A percentile compares a stretch with the other conserved stretches of the same genome.
Evolutionary conservation across 1,140 invertebrate species (phyloP).

Genomic region (Ylistrum balloti): DNA sequence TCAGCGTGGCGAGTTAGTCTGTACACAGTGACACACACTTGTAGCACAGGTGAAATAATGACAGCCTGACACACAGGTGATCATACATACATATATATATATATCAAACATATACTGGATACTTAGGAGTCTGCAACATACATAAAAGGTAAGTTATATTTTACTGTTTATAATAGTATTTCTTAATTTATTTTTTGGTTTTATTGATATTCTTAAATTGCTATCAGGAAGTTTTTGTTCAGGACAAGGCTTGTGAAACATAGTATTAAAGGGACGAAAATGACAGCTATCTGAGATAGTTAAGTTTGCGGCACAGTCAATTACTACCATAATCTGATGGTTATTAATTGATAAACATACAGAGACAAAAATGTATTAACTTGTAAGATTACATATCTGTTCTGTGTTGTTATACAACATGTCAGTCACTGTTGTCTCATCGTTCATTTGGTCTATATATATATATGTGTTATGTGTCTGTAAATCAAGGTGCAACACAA

Average conservation of each 20-base stretch:
- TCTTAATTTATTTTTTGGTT: not conserved
- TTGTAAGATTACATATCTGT: too few species aligned
- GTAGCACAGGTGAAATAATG: constrained; percentile 18
- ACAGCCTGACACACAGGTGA: constrained; percentile 1
- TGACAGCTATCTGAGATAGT: not conserved
- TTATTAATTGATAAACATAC: too few species aligned
- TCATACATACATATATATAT: not conserved
- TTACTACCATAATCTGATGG: too few species aligned
- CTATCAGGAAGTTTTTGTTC: not conserved
- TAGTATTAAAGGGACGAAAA: constrained; percentile 9
- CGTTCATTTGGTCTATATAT: too few species aligned
- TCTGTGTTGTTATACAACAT: too few species aligned
- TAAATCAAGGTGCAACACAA: too few species aligned
- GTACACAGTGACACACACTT: constrained; percentile 29
- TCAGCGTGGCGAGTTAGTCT: constrained; percentile 31
- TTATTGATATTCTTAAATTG: not conserved
- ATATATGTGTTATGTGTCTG: too few species aligned
- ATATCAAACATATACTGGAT: not conserved
- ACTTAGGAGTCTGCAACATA: not conserved
- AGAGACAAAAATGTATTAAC: too few species aligned
- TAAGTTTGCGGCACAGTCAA: too few species aligned
- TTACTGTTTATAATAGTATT: not conserved
- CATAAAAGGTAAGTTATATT: not conserved
- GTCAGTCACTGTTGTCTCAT: too few species aligned
- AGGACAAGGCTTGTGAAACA: not conserved